phyloP scores from a whole-genome alignment of 2,113 vertebrate species.

The Crotalus helleri region DNA sequence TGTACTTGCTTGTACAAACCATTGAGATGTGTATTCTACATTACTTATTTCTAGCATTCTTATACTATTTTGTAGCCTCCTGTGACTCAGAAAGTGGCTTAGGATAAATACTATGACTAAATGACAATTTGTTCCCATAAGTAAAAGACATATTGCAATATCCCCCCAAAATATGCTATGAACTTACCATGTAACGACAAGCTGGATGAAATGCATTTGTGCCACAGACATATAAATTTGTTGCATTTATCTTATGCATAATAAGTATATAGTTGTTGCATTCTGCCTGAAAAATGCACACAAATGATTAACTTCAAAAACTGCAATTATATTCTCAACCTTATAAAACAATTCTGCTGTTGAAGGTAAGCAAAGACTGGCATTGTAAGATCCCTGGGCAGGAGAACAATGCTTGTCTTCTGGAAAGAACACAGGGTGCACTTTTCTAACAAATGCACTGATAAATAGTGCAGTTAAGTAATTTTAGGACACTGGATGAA shows the following conservation, averaged over 20 bases:
- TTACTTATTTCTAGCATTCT: neutral
- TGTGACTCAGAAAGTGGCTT: neutral
- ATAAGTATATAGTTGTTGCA: slow-evolving; percentile 77
- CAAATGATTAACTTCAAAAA: neutral
- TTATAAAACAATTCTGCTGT: neutral
- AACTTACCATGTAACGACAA: slow-evolving; percentile 76
- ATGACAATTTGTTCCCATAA: neutral
- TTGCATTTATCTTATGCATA: slow-evolving; percentile 68
- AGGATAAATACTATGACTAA: neutral
- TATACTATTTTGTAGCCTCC: neutral
- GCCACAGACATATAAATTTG: slow-evolving; percentile 71
- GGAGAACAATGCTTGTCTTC: neutral
- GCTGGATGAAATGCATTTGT: slow-evolving; percentile 74
- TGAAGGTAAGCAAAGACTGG: neutral
- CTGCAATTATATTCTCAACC: neutral
- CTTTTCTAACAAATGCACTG: neutral
- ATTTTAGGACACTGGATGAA: neutral
- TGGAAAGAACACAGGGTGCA: neutral
- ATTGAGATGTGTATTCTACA: neutral
- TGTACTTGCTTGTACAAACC: neutral
- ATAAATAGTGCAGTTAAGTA: neutral
- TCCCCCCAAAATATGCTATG: neutral
- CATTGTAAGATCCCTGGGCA: neutral
- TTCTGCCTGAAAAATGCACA: slow-evolving; percentile 63
- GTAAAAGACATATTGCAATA: neutral